Evolutionary conservation across 1,140 invertebrate species (phyloP).

Genomic region (Grapholita molesta): DNA sequence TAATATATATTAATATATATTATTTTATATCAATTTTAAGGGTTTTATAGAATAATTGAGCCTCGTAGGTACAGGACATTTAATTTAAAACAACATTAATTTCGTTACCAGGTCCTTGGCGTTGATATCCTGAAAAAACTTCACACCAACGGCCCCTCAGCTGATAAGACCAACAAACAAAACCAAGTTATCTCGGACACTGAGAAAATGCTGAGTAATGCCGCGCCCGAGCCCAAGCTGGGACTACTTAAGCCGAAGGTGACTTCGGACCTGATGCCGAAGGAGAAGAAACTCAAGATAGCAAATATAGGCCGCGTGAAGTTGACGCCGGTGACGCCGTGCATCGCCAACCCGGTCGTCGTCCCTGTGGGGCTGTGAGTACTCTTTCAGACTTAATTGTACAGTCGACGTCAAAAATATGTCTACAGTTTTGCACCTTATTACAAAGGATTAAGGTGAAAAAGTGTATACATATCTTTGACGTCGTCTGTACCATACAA

Average conservation of each 20-base stretch:
- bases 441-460: no score
- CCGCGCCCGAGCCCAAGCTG: background rate
- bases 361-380: constrained; percentile 61
- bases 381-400: constrained; percentile 7
- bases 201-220: background rate
- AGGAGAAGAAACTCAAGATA: background rate
- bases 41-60: no score
- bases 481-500: no score
- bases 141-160: constrained; percentile 17
- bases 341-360: constrained; percentile 22
- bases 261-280: background rate
- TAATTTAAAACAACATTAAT: background rate
- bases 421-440: no score
- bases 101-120: constrained; percentile 41
- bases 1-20: no score
- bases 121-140: constrained; percentile 42
- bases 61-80: background rate
- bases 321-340: background rate
- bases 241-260: background rate
- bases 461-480: no score
- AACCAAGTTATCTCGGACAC: background rate
- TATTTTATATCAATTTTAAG: no score
- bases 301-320: background rate
- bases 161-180: background rate
- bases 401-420: no score